phyloP scores from a whole-genome alignment of 2,797 vertebrate genomes.

The Morelia viridis region DNA sequence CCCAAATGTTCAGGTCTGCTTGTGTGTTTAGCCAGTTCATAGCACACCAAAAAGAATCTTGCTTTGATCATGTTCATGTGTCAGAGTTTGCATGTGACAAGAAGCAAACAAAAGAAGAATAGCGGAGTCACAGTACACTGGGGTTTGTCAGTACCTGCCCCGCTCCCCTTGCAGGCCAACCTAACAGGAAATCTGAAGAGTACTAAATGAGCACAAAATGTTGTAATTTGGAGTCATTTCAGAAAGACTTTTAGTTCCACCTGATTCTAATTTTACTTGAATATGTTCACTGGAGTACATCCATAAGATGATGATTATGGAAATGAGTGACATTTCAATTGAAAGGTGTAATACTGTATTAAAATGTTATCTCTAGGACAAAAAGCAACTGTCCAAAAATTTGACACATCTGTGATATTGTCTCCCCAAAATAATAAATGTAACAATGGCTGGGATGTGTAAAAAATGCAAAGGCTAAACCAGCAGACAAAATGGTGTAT shows the following conservation, averaged over 20 bases:
- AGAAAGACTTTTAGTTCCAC: neutral
- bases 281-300: neutral
- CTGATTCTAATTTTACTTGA: neutral
- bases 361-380: conserved; percentile 3
- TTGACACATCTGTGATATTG: conserved; percentile 25
- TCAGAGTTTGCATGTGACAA: neutral
- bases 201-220: neutral
- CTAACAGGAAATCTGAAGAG: neutral
- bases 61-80: neutral
- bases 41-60: neutral
- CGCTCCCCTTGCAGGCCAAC: neutral
- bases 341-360: neutral
- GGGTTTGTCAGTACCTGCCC: neutral
- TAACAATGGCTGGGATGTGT: conserved; percentile 7
- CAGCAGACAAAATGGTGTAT: conserved; percentile 13
- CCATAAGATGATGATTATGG: neutral
- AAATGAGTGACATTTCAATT: conserved; percentile 6
- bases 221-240: neutral
- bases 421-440: conserved; percentile 41
- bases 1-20: neutral
- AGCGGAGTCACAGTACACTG: too few relatives aligned
- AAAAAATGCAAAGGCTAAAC: conserved; percentile 37
- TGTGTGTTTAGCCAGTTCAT: neutral
- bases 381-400: conserved; percentile 11
- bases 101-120: neutral